Evolutionary conservation across 2,113 vertebrate genomes (phyloP).

Genomic region (Eulemur rufifrons): DNA sequence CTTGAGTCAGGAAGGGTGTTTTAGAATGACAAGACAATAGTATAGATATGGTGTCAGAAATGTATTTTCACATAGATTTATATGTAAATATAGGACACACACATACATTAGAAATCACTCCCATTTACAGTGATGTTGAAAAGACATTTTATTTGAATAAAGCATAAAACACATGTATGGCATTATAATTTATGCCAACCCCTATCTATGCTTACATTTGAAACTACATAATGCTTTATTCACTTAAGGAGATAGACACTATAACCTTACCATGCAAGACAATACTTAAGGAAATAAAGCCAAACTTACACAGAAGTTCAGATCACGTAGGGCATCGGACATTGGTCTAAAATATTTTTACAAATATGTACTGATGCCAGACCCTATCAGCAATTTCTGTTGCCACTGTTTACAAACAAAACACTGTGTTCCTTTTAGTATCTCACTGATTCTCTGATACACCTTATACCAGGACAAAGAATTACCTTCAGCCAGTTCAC

Average conservation of each 20-base stretch:
- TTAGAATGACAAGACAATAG: background rate
- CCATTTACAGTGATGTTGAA: background rate
- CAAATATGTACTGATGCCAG: background rate
- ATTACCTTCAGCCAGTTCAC: background rate
- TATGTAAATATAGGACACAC: background rate
- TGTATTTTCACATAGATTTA: background rate
- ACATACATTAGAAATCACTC: background rate
- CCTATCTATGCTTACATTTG: background rate
- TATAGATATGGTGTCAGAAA: background rate
- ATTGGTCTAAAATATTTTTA: slow-evolving; percentile 1
- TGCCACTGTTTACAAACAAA: slow-evolving; percentile 2
- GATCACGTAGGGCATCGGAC: background rate
- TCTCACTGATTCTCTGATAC: background rate
- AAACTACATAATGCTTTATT: background rate
- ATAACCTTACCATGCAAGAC: background rate
- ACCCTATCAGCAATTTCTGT: background rate
- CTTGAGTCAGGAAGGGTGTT: background rate
- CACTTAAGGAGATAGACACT: background rate
- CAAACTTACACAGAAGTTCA: background rate
- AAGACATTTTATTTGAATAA: slow-evolving; percentile 3
- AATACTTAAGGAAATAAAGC: background rate
- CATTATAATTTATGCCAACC: background rate
- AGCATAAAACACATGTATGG: background rate
- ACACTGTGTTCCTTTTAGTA: background rate
- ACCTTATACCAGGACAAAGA: background rate